phyloP scores from a whole-genome alignment of 2,797 vertebrate species.

The Coluber constrictor region DNA sequence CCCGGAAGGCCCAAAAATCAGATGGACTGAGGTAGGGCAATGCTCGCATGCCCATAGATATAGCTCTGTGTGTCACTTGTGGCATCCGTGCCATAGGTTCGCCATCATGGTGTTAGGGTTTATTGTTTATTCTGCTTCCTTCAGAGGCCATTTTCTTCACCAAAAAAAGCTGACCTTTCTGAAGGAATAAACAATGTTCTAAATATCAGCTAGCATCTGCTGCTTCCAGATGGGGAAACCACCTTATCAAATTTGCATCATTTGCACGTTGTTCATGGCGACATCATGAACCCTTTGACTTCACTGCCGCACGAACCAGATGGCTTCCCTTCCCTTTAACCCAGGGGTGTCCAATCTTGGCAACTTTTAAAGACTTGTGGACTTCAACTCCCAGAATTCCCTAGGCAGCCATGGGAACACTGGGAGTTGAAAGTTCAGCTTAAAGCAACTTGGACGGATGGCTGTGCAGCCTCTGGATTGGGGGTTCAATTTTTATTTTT shows the following conservation, averaged over 20 bases:
- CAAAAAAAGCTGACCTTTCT: neutral
- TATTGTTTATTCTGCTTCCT: neutral
- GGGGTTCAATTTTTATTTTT: neutral
- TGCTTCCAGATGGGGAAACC: neutral
- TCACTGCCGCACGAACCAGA: neutral
- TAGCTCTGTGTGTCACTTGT: no score
- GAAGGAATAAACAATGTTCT: neutral
- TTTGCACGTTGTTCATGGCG: no score
- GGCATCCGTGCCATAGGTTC: no score
- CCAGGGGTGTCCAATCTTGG: no score
- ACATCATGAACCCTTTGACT: neutral
- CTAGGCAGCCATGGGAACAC: no score
- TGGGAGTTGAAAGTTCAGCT: neutral
- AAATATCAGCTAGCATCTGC: neutral
- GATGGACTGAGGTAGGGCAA: no score
- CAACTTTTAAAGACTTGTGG: no score
- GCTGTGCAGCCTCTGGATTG: neutral
- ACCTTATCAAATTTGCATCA: neutral
- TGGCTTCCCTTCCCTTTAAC: neutral
- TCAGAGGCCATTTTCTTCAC: neutral
- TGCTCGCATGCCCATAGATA: no score
- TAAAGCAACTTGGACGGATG: neutral
- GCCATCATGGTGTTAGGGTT: no score
- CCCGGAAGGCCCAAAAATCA: no score
- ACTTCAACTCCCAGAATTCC: no score